phyloP scores from a whole-genome alignment of 2,888 invertebrate genomes.

The Melikaiella ostensackeni region DNA sequence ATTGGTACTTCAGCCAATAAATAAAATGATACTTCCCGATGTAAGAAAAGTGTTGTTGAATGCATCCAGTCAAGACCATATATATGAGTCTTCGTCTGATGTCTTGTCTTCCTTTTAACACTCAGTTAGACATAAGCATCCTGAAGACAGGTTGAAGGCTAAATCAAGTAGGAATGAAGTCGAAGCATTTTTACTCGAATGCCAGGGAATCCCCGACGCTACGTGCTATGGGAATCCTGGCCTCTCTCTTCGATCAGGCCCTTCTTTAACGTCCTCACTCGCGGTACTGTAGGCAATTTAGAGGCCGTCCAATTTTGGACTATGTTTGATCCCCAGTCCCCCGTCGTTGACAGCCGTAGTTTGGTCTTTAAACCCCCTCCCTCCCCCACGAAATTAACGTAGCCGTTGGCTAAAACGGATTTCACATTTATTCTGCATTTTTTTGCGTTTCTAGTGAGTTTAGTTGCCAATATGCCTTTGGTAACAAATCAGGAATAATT shows the following conservation, averaged over 20 bases:
- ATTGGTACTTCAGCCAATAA: not conserved
- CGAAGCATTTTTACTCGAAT: slow-evolving; percentile 1
- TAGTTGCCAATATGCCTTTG: too few species aligned
- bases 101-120: not conserved
- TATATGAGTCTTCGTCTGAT: not conserved
- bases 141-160: not conserved
- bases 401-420: too few species aligned
- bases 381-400: too few species aligned
- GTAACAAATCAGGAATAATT: too few species aligned
- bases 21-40: not conserved
- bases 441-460: too few species aligned
- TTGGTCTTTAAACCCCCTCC: too few species aligned
- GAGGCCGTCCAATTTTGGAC: too few species aligned
- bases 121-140: not conserved
- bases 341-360: too few species aligned
- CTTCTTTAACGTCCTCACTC: too few species aligned
- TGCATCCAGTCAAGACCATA: not conserved
- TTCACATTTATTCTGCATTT: too few species aligned
- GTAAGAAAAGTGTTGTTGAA: not conserved
- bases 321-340: too few species aligned
- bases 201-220: not conserved
- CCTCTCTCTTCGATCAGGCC: not conserved
- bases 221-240: not conserved
- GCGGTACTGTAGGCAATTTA: too few species aligned
- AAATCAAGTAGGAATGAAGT: not conserved